Evolutionary conservation across 2,113 vertebrate species (phyloP).

Genomic region (Heptranchias perlo): DNA sequence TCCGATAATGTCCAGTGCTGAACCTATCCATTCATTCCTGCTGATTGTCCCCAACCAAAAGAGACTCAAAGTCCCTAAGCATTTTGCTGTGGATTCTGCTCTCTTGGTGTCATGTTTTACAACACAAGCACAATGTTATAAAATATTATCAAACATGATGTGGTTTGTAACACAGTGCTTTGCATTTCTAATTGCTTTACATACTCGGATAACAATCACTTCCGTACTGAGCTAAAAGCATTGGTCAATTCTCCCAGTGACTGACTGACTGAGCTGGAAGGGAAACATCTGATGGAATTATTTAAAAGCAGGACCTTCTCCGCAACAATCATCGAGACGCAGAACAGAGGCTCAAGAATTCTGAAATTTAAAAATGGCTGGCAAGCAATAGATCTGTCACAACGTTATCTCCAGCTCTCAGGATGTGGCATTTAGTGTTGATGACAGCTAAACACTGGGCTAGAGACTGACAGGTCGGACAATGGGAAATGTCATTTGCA

Average conservation of each 20-base stretch:
- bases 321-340: neutral
- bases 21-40: neutral
- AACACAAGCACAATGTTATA: neutral
- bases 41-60: neutral
- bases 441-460: neutral
- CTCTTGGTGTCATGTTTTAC: neutral
- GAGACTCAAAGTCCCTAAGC: neutral
- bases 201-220: neutral
- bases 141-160: neutral
- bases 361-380: conserved; percentile 8
- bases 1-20: neutral
- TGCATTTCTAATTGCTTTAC: neutral
- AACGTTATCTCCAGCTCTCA: conserved; percentile 24
- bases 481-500: neutral
- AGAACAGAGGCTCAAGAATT: neutral
- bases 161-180: neutral
- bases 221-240: neutral
- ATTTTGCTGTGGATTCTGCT: neutral
- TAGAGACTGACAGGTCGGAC: conserved; percentile 14
- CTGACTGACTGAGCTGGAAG: neutral
- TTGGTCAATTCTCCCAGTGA: neutral
- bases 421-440: conserved; percentile 21
- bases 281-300: neutral
- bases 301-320: neutral
- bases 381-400: conserved; percentile 6